These are phyloP conservation scores for Psophia crepitans DNA, from an alignment of 2,113 vertebrate species.

Conservation along the genomic window DNA sequence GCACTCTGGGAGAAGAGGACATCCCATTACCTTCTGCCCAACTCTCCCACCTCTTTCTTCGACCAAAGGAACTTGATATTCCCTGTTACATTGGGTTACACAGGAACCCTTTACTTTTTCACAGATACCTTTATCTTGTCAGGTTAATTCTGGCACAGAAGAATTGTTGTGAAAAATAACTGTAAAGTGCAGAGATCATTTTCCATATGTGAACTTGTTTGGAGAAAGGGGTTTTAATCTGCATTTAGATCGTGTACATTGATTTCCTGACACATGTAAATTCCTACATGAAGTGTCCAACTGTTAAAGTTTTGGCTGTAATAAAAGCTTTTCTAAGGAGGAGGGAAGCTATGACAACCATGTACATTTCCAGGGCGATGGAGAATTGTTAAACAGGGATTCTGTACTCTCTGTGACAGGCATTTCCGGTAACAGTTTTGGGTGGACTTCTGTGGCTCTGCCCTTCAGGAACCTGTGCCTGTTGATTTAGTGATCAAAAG, in stretches of 20 bases:
- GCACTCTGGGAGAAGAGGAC: background rate
- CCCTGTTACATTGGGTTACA: background rate
- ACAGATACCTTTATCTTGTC: background rate
- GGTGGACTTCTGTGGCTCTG: background rate
- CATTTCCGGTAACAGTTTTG: background rate
- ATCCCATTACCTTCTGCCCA: background rate
- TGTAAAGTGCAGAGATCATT: background rate
- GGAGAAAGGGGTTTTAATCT: background rate
- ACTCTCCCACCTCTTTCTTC: background rate
- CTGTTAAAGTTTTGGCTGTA: background rate
- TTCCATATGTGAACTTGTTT: background rate
- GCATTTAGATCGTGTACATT: background rate
- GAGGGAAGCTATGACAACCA: background rate
- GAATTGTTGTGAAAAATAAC: background rate
- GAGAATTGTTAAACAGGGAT: background rate
- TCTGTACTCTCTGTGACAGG: background rate
- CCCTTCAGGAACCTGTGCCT: background rate
- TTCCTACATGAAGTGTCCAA: conserved; percentile 11
- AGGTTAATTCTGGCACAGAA: background rate
- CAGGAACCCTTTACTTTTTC: background rate
- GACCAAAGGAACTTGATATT: background rate
- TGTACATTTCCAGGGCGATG: background rate
- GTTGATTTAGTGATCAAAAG: background rate
- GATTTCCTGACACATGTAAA: conserved; percentile 27
- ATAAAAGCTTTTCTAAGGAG: background rate